These are phyloP conservation scores for Telmatochromis sp. DNA, from an alignment of 2,113 vertebrate species.

Conservation along the genomic window DNA sequence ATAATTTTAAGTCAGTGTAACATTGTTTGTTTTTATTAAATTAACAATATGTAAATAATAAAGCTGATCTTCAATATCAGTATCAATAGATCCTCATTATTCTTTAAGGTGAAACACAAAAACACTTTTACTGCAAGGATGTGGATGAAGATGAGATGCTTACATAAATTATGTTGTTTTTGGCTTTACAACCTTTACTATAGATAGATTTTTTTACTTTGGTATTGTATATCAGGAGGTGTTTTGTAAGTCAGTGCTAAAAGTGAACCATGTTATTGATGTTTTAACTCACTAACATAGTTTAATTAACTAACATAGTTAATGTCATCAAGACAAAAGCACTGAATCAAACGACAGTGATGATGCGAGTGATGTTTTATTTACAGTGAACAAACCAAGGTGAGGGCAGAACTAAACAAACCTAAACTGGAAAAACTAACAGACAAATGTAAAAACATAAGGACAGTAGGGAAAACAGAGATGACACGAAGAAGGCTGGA, in stretches of 20 bases:
- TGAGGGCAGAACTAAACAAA: too few species aligned
- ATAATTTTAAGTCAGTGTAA: background rate
- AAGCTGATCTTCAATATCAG: background rate
- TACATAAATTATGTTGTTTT: background rate
- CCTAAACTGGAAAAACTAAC: too few species aligned
- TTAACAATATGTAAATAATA: background rate
- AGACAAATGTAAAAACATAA: accelerated
- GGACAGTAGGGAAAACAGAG: too few species aligned
- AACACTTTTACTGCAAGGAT: accelerated
- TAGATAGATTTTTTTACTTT: background rate
- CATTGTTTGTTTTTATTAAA: background rate
- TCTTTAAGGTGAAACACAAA: background rate
- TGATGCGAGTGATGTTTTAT: too few species aligned
- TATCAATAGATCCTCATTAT: background rate
- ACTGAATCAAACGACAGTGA: background rate
- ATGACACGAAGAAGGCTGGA: too few species aligned
- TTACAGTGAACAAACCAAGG: too few species aligned
- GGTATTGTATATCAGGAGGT: background rate
- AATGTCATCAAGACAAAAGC: background rate
- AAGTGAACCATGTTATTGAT: accelerated
- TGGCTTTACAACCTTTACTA: accelerated
- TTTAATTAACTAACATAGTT: background rate
- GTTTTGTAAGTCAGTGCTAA: background rate
- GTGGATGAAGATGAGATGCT: background rate
- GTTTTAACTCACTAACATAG: background rate